Base-by-base conservation (phyloP, 2,888 invertebrate genomes). In the Baronia brevicornis region DNA sequence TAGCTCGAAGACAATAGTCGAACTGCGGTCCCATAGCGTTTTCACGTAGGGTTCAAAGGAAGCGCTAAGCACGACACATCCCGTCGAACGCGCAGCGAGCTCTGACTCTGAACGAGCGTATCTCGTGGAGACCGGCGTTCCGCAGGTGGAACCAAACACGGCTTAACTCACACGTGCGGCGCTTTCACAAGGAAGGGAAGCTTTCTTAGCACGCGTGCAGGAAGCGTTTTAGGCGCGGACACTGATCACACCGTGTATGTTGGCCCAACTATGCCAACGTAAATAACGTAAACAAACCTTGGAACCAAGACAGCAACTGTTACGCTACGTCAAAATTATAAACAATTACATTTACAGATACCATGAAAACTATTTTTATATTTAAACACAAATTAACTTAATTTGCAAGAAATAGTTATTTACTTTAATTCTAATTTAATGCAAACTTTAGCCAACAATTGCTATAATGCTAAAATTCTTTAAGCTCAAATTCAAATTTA, bases 21-120 rank as follows among this genome's bases (percentile, higher is more conserved):
- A 78, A 84, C 52, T 84, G 84, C 51, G 84, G 84, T 71, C 82
- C 82, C 82, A 84, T 82, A 46, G 41, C 63, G 36, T 34, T 14
- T 33, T 28, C 18, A 19, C 33, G 27, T 20, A 22, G 21, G 29
- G 31, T 30, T 36, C 19, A 19, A 2, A 2, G 28, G 35, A 33
- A 26, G 33, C 39, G 41, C 43, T 44, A 49, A 41, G 41, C 79
- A 77, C 84, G 68, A 72, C 82, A 77, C 80, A 84, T 82, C 73
- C 62, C 77, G 60, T 39, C 68, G 70, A 62, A 43, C 46, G 74
- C 80, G 68, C 72, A 67, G 48, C 69, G 65, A 60, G 60, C 51
- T 80, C 69, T 80, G 59, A 36, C 39, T 38, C 26, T n/a, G n/a
- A 54, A 58, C 50, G 39, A 38, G 52, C 54, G 51, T 48, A 46